These are phyloP conservation scores for Azemiops feae DNA, from an alignment of 2,113 vertebrate species.

Conservation along the genomic window DNA sequence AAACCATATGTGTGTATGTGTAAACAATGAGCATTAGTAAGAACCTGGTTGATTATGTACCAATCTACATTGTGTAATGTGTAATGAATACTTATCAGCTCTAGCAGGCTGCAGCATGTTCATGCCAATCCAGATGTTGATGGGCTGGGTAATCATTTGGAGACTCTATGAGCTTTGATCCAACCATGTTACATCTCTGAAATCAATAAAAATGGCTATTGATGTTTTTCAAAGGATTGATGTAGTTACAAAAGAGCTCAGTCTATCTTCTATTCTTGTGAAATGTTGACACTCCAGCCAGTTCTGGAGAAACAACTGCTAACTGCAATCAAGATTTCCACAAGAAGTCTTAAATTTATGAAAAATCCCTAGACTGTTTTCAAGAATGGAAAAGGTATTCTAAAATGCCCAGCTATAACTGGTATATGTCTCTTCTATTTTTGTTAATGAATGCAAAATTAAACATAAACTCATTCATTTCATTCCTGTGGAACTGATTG, in stretches of 20 bases:
- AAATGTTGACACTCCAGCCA: neutral
- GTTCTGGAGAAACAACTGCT: neutral
- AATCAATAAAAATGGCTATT: neutral
- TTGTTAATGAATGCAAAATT: neutral
- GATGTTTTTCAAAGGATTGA: neutral
- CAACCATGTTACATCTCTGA: neutral
- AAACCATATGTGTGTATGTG: neutral
- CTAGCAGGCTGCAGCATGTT: neutral
- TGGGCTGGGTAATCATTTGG: neutral
- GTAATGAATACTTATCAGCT: neutral
- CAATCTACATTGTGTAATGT: neutral
- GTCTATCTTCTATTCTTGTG: neutral
- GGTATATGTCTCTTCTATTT: neutral
- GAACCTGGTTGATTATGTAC: neutral
- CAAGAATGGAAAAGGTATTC: neutral
- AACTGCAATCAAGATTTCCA: neutral
- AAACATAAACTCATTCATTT: constrained; percentile 5
- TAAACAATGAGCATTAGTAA: neutral
- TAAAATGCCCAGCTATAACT: neutral
- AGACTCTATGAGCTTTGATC: neutral
- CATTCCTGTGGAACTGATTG: neutral
- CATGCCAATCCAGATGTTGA: neutral
- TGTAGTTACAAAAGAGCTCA: neutral
- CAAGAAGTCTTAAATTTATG: neutral
- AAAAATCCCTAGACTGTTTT: neutral